A percentile compares a stretch with the other conserved stretches of the same genome.
These are phyloP conservation scores for Aleadryas rufinucha DNA, from an alignment of 2,113 vertebrate genomes.

Conservation along the genomic window DNA sequence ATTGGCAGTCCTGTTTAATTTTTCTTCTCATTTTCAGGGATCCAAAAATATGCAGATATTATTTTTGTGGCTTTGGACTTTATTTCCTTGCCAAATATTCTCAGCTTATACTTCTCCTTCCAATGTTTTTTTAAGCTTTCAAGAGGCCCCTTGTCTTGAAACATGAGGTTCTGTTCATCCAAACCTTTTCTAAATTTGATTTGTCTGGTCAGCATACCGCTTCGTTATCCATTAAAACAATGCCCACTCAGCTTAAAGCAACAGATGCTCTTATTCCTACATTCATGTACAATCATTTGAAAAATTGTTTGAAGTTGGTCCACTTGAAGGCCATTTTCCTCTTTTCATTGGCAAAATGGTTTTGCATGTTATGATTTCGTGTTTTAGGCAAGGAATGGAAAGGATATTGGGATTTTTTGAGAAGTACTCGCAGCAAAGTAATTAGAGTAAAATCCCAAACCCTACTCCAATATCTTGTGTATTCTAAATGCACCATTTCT, in stretches of 20 bases:
- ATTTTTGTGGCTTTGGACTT: slow-evolving; percentile 60
- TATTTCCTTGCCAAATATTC: slow-evolving; percentile 47
- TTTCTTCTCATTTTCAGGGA: slow-evolving; percentile 47
- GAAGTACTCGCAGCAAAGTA: background rate
- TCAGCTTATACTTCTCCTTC: slow-evolving; percentile 26
- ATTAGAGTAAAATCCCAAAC: background rate
- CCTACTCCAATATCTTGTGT: accelerated
- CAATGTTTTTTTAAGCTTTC: slow-evolving; percentile 49
- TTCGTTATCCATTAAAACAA: slow-evolving; percentile 1
- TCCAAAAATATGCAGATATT: slow-evolving; percentile 60
- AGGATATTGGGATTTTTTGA: background rate
- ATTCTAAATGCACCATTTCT: background rate
- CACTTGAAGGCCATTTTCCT: background rate
- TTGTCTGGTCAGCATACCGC: background rate
- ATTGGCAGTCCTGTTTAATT: slow-evolving; percentile 48
- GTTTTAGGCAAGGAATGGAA: background rate
- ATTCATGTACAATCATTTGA: background rate
- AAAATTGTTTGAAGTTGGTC: slow-evolving; percentile 1
- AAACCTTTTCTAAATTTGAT: slow-evolving; percentile 6
- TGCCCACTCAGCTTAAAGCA: background rate
- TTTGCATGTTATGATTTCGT: background rate
- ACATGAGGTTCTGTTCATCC: slow-evolving; percentile 32
- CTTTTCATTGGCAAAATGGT: background rate
- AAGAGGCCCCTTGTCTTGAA: slow-evolving; percentile 50
- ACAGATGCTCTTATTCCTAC: background rate